Conservation (phyloP, 2,113 vertebrate species). For the Heterotilapia buettikoferi region DNA sequence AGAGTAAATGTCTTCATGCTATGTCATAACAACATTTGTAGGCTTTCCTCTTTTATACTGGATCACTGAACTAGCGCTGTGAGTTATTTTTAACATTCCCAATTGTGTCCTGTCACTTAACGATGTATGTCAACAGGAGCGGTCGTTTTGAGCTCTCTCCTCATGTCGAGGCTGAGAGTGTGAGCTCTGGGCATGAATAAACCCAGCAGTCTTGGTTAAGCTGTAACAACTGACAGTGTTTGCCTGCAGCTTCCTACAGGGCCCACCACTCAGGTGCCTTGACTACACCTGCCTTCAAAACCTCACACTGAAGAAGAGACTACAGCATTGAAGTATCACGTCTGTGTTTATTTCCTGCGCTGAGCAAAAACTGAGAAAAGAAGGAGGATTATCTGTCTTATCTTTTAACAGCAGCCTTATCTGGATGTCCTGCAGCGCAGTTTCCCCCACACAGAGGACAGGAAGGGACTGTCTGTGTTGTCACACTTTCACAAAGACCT, state of each 20-base stretch:
- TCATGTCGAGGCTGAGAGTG: constrained; percentile 30
- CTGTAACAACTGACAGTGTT: constrained; percentile 64
- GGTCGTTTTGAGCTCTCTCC: constrained; percentile 11
- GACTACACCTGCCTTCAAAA: constrained; percentile 56
- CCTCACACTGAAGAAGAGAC: constrained; percentile 1
- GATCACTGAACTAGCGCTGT: background rate
- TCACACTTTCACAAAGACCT: constrained; percentile 44
- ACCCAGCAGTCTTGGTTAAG: constrained; percentile 34
- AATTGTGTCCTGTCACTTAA: constrained; percentile 41
- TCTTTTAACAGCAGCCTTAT: constrained; percentile 62
- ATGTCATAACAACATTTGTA: background rate
- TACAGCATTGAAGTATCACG: constrained; percentile 5
- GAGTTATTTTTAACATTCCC: constrained; percentile 54
- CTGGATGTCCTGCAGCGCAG: constrained; percentile 63
- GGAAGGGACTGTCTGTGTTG: constrained; percentile 54
- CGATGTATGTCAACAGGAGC: constrained; percentile 9
- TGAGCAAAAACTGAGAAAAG: background rate
- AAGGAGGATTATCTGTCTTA: constrained; percentile 44
- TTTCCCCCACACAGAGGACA: constrained; percentile 47
- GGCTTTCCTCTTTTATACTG: background rate
- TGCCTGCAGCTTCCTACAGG: constrained; percentile 53
- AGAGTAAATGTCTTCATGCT: background rate
- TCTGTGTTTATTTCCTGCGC: constrained; percentile 1
- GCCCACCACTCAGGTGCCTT: constrained; percentile 53
- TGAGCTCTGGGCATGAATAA: constrained; percentile 51